Conservation (phyloP, 2,888 invertebrate genomes). For the Brachycybe producta region DNA sequence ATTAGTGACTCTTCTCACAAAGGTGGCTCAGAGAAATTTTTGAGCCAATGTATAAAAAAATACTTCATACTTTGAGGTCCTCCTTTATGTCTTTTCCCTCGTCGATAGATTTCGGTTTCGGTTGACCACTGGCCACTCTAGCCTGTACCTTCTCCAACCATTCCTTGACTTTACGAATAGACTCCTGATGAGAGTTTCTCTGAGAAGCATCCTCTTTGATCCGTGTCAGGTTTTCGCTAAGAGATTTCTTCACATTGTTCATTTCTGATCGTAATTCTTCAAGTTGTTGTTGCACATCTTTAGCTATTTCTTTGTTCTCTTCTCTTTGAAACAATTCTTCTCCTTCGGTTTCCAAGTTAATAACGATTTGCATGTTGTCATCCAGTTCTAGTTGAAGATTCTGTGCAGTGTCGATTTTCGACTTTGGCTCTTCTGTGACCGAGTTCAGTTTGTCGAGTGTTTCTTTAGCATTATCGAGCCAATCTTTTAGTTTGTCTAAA, state of each 20-base stretch:
- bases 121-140: conserved; percentile 41
- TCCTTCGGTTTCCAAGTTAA: conserved; percentile 61
- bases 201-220: conserved; percentile 56
- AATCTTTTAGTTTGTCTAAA: conserved; percentile 59
- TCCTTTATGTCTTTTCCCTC: conserved; percentile 9
- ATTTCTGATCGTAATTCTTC: conserved; percentile 59
- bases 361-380: conserved; percentile 59
- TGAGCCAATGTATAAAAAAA: no score
- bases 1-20: no score
- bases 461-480: conserved; percentile 68
- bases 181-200: conserved; percentile 71
- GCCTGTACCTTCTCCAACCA: conserved; percentile 79
- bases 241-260: conserved; percentile 57
- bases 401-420: conserved; percentile 47
- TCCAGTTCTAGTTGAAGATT: conserved; percentile 58
- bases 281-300: conserved; percentile 60
- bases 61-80: background rate
- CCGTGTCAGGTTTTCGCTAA: conserved; percentile 55
- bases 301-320: conserved; percentile 48
- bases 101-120: conserved; percentile 5
- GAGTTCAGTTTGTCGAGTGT: conserved; percentile 58
- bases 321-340: conserved; percentile 48
- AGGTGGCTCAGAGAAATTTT: no score
- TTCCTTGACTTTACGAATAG: conserved; percentile 61
- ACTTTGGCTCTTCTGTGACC: conserved; percentile 67